Percentiles rank a stretch among this genome's conserved stretches.
These are phyloP conservation scores for Cyprinodon diabolis DNA, from an alignment of 2,797 vertebrate genomes.

Conservation along the genomic window DNA sequence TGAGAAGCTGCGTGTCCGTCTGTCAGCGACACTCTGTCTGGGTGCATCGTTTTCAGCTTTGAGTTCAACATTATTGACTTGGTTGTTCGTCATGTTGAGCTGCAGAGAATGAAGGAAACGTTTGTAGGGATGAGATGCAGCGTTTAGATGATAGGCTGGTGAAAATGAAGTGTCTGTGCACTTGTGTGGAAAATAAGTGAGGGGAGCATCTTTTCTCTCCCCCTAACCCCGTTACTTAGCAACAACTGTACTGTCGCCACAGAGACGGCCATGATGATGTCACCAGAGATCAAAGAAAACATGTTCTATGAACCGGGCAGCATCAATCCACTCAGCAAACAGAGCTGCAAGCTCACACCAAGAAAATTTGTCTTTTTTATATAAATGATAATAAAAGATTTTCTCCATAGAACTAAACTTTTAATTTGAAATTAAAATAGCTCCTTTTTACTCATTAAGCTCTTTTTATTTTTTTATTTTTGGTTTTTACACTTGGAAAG, in stretches of 20 bases:
- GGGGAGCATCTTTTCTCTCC: slow-evolving; percentile 54
- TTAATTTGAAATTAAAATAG: background rate
- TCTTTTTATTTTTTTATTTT: background rate
- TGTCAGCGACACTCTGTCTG: slow-evolving; percentile 8
- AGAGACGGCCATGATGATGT: slow-evolving; percentile 73
- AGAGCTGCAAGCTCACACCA: background rate
- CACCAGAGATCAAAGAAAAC: slow-evolving; percentile 68
- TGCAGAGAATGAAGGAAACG: slow-evolving; percentile 6
- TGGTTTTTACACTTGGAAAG: slow-evolving; percentile 1
- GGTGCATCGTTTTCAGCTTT: slow-evolving; percentile 22
- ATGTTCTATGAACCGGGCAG: slow-evolving; percentile 24
- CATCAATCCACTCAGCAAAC: slow-evolving; percentile 1
- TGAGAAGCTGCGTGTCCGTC: slow-evolving; percentile 20
- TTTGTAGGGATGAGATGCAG: slow-evolving; percentile 6
- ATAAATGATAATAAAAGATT: background rate
- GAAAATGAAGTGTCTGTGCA: slow-evolving; percentile 13
- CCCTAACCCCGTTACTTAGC: slow-evolving; percentile 71
- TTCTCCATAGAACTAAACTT: background rate
- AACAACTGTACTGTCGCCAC: slow-evolving; percentile 65
- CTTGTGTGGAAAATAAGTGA: slow-evolving; percentile 31
- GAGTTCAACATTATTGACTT: slow-evolving; percentile 31
- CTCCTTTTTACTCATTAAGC: background rate
- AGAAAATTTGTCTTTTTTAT: background rate
- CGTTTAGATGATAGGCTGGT: slow-evolving; percentile 16
- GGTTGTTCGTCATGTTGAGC: slow-evolving; percentile 25